phyloP scores from a whole-genome alignment of 2,888 invertebrate species.

The Meteorus cinctellus region DNA sequence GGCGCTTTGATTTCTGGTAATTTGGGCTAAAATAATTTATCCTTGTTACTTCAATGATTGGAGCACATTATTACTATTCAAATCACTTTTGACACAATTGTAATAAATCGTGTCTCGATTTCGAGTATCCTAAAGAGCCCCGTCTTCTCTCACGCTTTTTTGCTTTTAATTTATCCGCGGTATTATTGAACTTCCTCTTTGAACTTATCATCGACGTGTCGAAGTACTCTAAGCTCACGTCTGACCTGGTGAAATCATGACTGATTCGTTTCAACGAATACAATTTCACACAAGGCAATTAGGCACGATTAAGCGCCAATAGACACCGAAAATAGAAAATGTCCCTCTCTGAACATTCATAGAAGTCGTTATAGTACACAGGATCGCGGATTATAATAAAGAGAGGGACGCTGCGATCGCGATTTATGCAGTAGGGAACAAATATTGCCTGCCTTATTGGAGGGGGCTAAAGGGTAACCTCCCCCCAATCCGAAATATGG shows the following conservation, averaged over 20 bases:
- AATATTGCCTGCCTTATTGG: background rate
- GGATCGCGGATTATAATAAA: conserved; percentile 16
- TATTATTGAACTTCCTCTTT: background rate
- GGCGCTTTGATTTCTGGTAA: conserved; percentile 81
- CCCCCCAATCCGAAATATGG: conserved; percentile 8
- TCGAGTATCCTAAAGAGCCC: background rate
- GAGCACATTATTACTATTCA: background rate
- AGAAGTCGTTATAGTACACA: conserved; percentile 7
- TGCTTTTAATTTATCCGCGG: background rate
- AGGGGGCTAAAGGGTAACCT: no score
- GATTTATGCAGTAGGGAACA: background rate
- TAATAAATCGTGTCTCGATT: background rate
- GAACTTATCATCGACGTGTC: background rate
- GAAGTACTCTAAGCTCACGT: conserved; percentile 47
- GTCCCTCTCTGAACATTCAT: conserved; percentile 61
- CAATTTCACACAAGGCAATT: conserved; percentile 36
- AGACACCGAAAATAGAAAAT: conserved; percentile 69
- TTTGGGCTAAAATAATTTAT: conserved; percentile 68
- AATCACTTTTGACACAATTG: background rate
- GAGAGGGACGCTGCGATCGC: background rate
- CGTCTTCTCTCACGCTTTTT: background rate
- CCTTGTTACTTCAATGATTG: background rate
- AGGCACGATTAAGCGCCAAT: conserved; percentile 19
- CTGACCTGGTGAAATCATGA: conserved; percentile 52
- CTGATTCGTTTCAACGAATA: conserved; percentile 48